Conservation (phyloP, 2,113 vertebrate species). For the Burhinus oedicnemus region DNA sequence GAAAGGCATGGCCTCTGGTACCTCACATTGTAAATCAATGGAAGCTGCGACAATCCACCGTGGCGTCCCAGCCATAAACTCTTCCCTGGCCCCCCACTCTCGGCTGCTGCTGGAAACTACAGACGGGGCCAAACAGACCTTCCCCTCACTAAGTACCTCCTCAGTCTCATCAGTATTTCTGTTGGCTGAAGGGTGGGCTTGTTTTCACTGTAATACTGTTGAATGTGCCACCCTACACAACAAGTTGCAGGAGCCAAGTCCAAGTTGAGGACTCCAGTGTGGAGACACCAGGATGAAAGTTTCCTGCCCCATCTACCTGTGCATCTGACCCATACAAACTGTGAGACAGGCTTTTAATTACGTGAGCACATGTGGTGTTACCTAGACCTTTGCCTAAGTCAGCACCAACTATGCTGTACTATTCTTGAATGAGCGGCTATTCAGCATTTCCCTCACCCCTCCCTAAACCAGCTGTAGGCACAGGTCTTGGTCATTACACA, state of each 20-base stretch:
- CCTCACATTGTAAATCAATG: not conserved
- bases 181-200: not conserved
- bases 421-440: accelerated
- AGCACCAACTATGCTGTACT: not conserved
- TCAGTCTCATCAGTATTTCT: accelerated
- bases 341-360: not conserved
- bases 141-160: not conserved
- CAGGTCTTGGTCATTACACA: accelerated
- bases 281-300: not conserved
- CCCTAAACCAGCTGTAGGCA: not conserved
- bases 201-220: not conserved
- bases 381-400: not conserved
- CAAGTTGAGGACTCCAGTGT: not conserved
- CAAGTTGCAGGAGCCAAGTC: not conserved
- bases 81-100: not conserved
- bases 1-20: not conserved
- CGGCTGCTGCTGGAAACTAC: accelerated
- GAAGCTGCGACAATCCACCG: not conserved
- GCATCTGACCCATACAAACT: not conserved
- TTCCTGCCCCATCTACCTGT: not conserved
- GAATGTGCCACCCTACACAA: not conserved
- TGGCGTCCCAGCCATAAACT: not conserved
- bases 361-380: accelerated
- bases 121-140: not conserved
- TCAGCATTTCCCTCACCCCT: not conserved